These are phyloP conservation scores for Xenops minutus DNA, from an alignment of 2,797 vertebrate genomes.

Conservation along the genomic window DNA sequence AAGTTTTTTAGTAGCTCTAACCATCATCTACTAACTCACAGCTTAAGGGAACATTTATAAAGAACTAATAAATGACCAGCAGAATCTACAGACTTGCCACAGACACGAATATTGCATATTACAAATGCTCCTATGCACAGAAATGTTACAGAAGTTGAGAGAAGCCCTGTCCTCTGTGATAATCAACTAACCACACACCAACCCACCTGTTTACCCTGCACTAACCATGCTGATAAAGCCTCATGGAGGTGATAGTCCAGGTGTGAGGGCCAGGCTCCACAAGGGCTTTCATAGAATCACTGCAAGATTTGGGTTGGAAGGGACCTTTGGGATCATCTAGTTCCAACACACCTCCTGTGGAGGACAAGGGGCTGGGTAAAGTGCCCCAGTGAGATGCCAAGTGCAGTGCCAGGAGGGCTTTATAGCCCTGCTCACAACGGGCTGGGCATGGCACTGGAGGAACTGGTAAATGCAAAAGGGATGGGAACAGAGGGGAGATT, in stretches of 20 bases:
- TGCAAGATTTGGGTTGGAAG: neutral
- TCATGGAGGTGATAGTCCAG: neutral
- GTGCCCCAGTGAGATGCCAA: fast-evolving
- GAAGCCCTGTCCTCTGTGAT: neutral
- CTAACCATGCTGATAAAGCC: neutral
- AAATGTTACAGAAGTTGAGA: neutral
- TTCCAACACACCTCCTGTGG: neutral
- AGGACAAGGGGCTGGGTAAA: neutral
- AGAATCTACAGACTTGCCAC: neutral
- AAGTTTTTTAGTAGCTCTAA: neutral
- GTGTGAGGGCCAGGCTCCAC: neutral
- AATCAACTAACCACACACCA: neutral
- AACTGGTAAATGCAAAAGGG: neutral
- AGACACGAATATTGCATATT: neutral
- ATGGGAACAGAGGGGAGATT: neutral
- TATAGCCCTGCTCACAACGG: neutral
- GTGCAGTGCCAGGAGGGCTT: neutral
- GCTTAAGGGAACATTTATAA: neutral
- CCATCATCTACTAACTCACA: neutral
- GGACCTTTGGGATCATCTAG: neutral
- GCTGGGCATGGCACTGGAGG: neutral
- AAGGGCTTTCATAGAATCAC: neutral
- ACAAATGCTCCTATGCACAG: neutral
- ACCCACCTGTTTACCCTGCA: neutral
- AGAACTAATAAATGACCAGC: neutral